Evolutionary conservation across 1,140 invertebrate genomes (phyloP).

Genomic region (Drosophila persimilis): DNA sequence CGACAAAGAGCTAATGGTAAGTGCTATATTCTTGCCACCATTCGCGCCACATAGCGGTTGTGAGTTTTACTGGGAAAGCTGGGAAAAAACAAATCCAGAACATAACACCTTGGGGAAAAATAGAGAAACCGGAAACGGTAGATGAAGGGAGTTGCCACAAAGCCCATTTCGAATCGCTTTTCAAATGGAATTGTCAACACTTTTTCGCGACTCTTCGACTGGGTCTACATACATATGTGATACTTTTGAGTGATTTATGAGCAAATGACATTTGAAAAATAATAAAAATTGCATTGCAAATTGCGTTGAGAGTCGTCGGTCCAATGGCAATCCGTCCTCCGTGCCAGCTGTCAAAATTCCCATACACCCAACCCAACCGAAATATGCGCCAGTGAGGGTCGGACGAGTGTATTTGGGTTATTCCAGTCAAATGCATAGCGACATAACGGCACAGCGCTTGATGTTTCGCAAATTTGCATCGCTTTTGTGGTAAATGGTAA

Average conservation of each 20-base stretch:
- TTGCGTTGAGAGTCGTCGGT: slow-evolving; percentile 39
- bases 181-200: slow-evolving; percentile 60
- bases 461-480: slow-evolving; percentile 65
- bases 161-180: slow-evolving; percentile 33
- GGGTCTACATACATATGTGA: slow-evolving; percentile 12
- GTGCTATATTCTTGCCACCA: slow-evolving; percentile 33
- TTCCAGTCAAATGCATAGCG: slow-evolving; percentile 48
- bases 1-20: slow-evolving; percentile 85
- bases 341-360: slow-evolving; percentile 53
- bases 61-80: slow-evolving; percentile 21
- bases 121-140: slow-evolving; percentile 18
- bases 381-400: slow-evolving; percentile 25
- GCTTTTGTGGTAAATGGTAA: slow-evolving; percentile 62
- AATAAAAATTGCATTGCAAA: slow-evolving; percentile 62
- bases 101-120: slow-evolving; percentile 19
- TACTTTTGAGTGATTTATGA: slow-evolving; percentile 66
- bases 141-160: slow-evolving; percentile 19
- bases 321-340: slow-evolving; percentile 18
- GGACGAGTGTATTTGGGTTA: background rate
- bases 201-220: slow-evolving; percentile 1
- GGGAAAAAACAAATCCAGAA: slow-evolving; percentile 11
- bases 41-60: slow-evolving; percentile 18
- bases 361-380: slow-evolving; percentile 25
- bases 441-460: slow-evolving; percentile 28
- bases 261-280: slow-evolving; percentile 70